phyloP scores from a whole-genome alignment of 2,797 vertebrate genomes.

The Acanthopagrus latus region DNA sequence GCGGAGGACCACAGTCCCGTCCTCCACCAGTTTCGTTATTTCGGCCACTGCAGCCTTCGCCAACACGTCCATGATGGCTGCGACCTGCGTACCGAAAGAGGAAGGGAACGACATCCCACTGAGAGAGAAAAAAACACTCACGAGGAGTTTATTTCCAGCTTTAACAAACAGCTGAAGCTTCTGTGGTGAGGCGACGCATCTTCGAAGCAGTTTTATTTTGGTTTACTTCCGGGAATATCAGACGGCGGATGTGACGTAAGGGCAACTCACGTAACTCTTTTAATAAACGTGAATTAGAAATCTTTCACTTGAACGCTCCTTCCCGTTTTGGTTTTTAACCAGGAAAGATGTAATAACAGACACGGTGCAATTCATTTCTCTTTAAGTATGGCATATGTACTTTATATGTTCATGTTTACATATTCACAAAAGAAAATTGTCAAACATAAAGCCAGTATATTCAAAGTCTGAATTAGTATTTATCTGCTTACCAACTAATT shows the following conservation, averaged over 20 bases:
- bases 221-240: constrained; percentile 58
- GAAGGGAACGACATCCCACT: constrained; percentile 69
- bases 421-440: too few species aligned
- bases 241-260: constrained; percentile 50
- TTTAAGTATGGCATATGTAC: too few species aligned
- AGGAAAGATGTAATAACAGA: background rate
- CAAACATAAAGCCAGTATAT: too few species aligned
- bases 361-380: background rate
- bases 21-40: constrained; percentile 82
- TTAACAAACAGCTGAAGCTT: background rate
- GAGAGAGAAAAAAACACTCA: background rate
- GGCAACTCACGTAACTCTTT: constrained; percentile 25
- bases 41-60: constrained; percentile 83
- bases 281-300: constrained; percentile 28
- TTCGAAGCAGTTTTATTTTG: constrained; percentile 39
- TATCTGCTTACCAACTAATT: too few species aligned
- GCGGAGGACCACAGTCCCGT: constrained; percentile 71
- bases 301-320: rapidly evolving
- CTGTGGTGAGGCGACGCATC: background rate
- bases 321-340: background rate
- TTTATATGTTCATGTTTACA: too few species aligned
- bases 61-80: constrained; percentile 82
- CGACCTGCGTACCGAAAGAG: constrained; percentile 74
- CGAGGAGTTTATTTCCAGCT: rapidly evolving
- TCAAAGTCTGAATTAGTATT: too few species aligned